Conservation (phyloP, 2,113 vertebrate genomes). For the Saccopteryx leptura region DNA sequence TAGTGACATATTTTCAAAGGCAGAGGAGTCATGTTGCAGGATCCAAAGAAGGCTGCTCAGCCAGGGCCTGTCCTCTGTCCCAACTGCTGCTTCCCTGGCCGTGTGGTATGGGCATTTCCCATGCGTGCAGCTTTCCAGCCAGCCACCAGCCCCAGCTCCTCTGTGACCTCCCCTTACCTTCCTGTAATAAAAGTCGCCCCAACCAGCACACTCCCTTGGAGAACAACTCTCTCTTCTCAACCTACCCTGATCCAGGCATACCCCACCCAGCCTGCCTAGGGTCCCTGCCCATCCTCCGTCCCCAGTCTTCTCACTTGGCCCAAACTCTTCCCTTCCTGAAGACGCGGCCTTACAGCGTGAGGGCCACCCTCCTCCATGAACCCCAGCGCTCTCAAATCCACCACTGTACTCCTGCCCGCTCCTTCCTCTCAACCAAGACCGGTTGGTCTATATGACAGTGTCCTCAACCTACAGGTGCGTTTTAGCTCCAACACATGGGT, state of each 20-base stretch:
- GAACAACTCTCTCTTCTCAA: neutral
- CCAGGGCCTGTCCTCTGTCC: neutral
- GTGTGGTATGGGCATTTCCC: neutral
- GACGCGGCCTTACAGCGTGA: neutral
- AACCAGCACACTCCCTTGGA: neutral
- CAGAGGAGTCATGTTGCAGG: neutral
- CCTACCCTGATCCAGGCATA: neutral
- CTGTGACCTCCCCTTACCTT: neutral
- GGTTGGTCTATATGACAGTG: neutral
- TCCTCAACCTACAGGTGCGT: neutral
- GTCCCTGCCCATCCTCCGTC: neutral
- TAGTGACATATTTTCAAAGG: neutral
- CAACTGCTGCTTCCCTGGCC: neutral
- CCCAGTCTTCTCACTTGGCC: neutral
- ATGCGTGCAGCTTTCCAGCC: accelerated
- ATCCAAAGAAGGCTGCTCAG: neutral
- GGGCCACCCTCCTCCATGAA: neutral
- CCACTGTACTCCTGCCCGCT: too few species aligned
- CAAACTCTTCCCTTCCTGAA: neutral
- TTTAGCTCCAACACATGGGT: neutral
- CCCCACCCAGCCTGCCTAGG: neutral
- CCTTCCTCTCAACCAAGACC: neutral
- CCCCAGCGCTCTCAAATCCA: neutral
- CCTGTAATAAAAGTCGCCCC: neutral
- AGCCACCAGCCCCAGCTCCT: neutral